Conservation (phyloP, 2,113 vertebrate genomes). For the Silurus glanis region DNA sequence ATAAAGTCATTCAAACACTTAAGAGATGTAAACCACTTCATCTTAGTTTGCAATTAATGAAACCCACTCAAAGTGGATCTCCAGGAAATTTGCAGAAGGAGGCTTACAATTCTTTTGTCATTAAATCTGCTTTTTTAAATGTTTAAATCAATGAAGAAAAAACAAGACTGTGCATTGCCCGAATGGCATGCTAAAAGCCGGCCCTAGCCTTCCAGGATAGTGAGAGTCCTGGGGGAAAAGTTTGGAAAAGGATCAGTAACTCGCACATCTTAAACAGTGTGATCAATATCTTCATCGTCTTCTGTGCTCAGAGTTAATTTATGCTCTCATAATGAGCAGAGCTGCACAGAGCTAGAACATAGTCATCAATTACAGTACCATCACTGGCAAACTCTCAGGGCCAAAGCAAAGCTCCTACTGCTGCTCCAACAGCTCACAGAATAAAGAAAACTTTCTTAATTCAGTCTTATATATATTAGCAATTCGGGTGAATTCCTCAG, state of each 20-base stretch:
- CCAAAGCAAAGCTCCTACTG: not conserved
- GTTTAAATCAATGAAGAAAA: constrained; percentile 39
- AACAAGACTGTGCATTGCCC: not conserved
- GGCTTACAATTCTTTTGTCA: constrained; percentile 2
- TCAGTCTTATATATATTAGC: not conserved
- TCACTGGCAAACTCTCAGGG: constrained; percentile 25
- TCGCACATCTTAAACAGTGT: constrained; percentile 24
- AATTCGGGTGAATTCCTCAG: not conserved
- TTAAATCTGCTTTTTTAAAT: constrained; percentile 35
- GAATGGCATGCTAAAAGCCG: not conserved
- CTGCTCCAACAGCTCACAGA: not conserved
- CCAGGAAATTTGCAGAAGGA: not conserved
- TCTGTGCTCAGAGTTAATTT: constrained; percentile 49
- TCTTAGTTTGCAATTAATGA: constrained; percentile 8
- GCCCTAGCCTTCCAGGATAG: not conserved
- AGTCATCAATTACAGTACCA: constrained; percentile 52
- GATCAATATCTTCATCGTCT: constrained; percentile 53
- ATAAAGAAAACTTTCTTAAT: not conserved
- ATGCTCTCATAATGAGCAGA: constrained; percentile 47
- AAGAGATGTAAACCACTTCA: not conserved
- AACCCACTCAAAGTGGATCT: constrained; percentile 10
- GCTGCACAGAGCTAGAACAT: constrained; percentile 32
- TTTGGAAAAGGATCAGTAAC: constrained; percentile 21
- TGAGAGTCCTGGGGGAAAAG: constrained; percentile 11
- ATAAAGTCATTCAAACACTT: not conserved